These are phyloP conservation scores for Siniperca obscura DNA, from an alignment of 2,797 vertebrate species.

Conservation along the genomic window DNA sequence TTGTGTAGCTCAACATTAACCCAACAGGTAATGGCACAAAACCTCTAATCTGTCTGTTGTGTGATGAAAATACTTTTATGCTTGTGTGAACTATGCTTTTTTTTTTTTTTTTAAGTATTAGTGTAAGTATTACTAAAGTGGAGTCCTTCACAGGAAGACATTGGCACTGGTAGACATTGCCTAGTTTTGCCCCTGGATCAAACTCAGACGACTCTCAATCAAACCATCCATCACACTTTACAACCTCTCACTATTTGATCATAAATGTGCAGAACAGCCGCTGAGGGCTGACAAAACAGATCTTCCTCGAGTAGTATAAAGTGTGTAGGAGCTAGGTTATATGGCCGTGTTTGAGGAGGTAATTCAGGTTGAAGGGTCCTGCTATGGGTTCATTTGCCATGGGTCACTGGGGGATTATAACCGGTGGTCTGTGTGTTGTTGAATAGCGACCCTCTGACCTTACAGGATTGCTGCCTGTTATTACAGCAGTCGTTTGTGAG, in stretches of 20 bases:
- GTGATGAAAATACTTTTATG: not conserved
- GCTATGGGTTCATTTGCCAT: constrained; percentile 68
- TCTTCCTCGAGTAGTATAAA: constrained; percentile 56
- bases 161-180: constrained; percentile 18
- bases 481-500: constrained; percentile 66
- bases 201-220: constrained; percentile 50
- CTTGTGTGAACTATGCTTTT: constrained; percentile 5
- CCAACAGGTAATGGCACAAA: constrained; percentile 10
- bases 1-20: constrained; percentile 5
- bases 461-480: constrained; percentile 70
- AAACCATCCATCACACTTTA: constrained; percentile 67
- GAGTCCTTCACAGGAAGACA: constrained; percentile 25
- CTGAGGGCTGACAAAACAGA: constrained; percentile 54
- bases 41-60: constrained; percentile 3
- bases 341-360: constrained; percentile 78
- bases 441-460: constrained; percentile 68
- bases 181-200: constrained; percentile 32
- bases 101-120: not conserved
- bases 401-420: constrained; percentile 71
- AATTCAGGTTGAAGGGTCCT: constrained; percentile 74
- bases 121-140: not conserved
- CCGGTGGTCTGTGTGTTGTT: constrained; percentile 57
- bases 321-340: constrained; percentile 66
- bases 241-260: constrained; percentile 58
- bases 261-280: constrained; percentile 70